Conservation (phyloP, 2,888 invertebrate genomes). For the Protodeltote pygarga region DNA sequence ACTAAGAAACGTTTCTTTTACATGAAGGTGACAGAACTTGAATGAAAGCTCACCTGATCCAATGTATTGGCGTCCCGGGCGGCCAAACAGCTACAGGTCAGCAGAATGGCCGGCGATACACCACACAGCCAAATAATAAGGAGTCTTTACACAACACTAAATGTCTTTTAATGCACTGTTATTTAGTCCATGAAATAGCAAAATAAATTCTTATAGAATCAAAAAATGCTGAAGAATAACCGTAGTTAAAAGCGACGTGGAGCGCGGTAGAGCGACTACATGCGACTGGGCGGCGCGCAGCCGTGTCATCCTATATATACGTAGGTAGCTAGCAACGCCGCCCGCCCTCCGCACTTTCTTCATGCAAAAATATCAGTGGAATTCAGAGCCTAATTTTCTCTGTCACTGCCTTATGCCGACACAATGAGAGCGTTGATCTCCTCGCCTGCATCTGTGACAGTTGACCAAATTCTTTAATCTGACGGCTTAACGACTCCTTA, state of each 20-base stretch:
- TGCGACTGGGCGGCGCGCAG: slow-evolving; percentile 80
- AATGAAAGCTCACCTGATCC: slow-evolving; percentile 53
- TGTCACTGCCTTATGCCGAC: slow-evolving; percentile 79
- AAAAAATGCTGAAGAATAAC: slow-evolving; percentile 29
- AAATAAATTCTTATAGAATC: slow-evolving; percentile 32
- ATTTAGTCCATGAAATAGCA: slow-evolving; percentile 45
- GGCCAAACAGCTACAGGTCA: slow-evolving; percentile 42
- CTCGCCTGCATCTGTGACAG: slow-evolving; percentile 69
- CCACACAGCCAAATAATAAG: slow-evolving; percentile 44
- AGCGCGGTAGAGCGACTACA: slow-evolving; percentile 57
- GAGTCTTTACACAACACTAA: slow-evolving; percentile 65
- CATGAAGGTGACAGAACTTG: slow-evolving; percentile 31
- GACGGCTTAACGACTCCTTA: slow-evolving; percentile 61
- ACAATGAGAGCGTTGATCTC: slow-evolving; percentile 85
- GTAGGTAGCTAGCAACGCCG: slow-evolving; percentile 61
- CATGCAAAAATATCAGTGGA: slow-evolving; percentile 83
- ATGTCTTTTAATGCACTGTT: slow-evolving; percentile 57
- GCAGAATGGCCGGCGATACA: slow-evolving; percentile 45
- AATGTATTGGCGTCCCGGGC: slow-evolving; percentile 46
- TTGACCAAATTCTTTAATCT: slow-evolving; percentile 74
- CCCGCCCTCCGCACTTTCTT: slow-evolving; percentile 76
- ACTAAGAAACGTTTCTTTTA: slow-evolving; percentile 5
- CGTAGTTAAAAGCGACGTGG: slow-evolving; percentile 50
- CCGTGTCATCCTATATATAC: slow-evolving; percentile 76
- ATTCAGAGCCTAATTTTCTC: slow-evolving; percentile 82